Evolutionary conservation across 1,140 invertebrate species (phyloP).

Genomic region (Hycleus cichorii): DNA sequence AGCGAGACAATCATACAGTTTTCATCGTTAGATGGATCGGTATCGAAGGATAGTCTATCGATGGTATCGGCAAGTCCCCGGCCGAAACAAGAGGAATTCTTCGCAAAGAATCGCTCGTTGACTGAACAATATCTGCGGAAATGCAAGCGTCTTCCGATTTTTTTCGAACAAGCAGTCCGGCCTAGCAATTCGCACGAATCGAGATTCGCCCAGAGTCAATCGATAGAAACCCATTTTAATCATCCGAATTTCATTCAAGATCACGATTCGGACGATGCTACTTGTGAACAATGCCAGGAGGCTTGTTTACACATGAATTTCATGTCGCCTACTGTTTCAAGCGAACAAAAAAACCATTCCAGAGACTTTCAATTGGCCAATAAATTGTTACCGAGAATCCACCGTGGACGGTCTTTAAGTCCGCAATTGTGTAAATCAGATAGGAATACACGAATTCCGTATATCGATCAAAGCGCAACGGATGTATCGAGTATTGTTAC

Average conservation of each 20-base stretch:
- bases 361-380: conserved; percentile 25
- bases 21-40: conserved; percentile 10
- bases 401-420: conserved; percentile 27
- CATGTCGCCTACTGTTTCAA: conserved; percentile 34
- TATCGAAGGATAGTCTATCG: conserved; percentile 26
- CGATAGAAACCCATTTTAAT: not conserved
- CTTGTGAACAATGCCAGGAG: too few species aligned
- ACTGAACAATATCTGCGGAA: too few species aligned
- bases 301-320: conserved; percentile 8
- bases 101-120: too few species aligned
- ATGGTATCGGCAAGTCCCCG: conserved; percentile 17
- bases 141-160: too few species aligned
- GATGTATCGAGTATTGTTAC: conserved; percentile 4
- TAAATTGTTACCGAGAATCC: conserved; percentile 25
- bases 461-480: conserved; percentile 18
- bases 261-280: not conserved
- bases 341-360: conserved; percentile 32
- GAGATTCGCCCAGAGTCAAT: too few species aligned
- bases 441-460: conserved; percentile 14
- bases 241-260: conserved; percentile 17
- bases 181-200: too few species aligned
- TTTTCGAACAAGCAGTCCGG: too few species aligned
- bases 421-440: conserved; percentile 7
- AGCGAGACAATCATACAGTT: conserved; percentile 29
- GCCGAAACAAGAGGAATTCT: not conserved